Evolutionary conservation across 1,140 invertebrate genomes (phyloP).

Genomic region (Antheraea pernyi): DNA sequence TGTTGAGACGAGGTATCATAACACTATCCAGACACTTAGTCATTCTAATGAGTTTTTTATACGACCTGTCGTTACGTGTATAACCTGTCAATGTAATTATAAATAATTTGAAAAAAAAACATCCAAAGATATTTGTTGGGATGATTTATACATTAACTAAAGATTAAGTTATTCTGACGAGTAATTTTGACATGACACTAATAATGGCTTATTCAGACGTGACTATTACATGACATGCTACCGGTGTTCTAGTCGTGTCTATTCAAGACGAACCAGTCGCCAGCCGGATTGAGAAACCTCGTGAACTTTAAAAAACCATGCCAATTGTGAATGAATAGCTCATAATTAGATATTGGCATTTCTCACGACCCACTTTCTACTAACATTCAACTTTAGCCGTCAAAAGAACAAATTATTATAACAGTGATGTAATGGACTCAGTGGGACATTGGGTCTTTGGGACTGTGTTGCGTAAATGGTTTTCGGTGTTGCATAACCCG

Average conservation of each 20-base stretch:
- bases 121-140: too few relatives aligned
- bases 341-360: conserved; percentile 36
- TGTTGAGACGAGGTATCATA: too few relatives aligned
- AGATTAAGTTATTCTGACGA: too few relatives aligned
- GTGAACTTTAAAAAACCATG: conserved; percentile 18
- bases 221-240: not conserved
- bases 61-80: too few relatives aligned
- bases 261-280: not conserved
- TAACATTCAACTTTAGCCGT: conserved; percentile 59
- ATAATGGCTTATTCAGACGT: too few relatives aligned
- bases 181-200: too few relatives aligned
- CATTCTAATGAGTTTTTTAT: too few relatives aligned
- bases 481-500: conserved; percentile 60
- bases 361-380: conserved; percentile 69
- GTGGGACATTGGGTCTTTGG: conserved; percentile 70
- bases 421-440: conserved; percentile 56
- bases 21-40: too few relatives aligned
- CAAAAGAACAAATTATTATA: conserved; percentile 44
- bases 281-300: conserved; percentile 3
- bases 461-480: conserved; percentile 52
- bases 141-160: too few relatives aligned
- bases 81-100: too few relatives aligned
- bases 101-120: too few relatives aligned
- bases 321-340: conserved; percentile 26
- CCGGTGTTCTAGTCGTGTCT: not conserved